Base-by-base conservation (phyloP, 1,140 invertebrate genomes). In the Scaptodrosophila lebanonensis region DNA sequence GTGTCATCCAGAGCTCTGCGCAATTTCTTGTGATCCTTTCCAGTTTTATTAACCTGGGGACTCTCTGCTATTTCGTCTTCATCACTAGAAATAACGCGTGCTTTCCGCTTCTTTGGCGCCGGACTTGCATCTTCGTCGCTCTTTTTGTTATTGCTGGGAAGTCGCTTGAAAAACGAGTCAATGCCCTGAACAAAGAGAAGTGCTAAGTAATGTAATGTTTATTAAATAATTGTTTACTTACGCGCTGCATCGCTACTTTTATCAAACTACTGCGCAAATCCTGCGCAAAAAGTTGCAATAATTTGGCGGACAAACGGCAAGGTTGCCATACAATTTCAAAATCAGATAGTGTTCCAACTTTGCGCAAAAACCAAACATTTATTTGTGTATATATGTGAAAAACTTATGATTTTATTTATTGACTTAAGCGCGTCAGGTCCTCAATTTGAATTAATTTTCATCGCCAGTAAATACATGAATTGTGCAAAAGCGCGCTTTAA, bases 41-140 rank as follows among this genome's bases (percentile, higher is more conserved):
- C 40, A 29, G 52, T 30, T 25, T 49, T 57, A 12, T 25, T 53
- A 3, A 66, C 54, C 29, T 63, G 64, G 2, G 77, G 83, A 60
- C 53, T 83, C 9, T 53, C 51, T 1, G 53, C 45, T 9, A 44
- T 62, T 16, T 82, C 65, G 11, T 86, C 84, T 36, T 85, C 84
- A 36, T 86, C 84, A 36, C 84, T 85, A 7, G 83, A 85, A 20
- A 86, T 85, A 1, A 68, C 63, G 1, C 62, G 35, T 1, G 73
- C 67, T 36, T 85, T 86, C 3, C 83, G 58, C 47, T 83, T 85
- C 40, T 70, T 77, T 35, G 66, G 69, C 33, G 66, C 75, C 61
- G 72, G 66, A 1, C 12, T 2, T 22, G 38, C 39, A 6, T 62
- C 52, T 1, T 69, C 58, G 1, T 50, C 57, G 13, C 47, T 47